These are phyloP conservation scores for Orius insidiosus DNA, from an alignment of 1,140 invertebrate genomes.

Conservation along the genomic window DNA sequence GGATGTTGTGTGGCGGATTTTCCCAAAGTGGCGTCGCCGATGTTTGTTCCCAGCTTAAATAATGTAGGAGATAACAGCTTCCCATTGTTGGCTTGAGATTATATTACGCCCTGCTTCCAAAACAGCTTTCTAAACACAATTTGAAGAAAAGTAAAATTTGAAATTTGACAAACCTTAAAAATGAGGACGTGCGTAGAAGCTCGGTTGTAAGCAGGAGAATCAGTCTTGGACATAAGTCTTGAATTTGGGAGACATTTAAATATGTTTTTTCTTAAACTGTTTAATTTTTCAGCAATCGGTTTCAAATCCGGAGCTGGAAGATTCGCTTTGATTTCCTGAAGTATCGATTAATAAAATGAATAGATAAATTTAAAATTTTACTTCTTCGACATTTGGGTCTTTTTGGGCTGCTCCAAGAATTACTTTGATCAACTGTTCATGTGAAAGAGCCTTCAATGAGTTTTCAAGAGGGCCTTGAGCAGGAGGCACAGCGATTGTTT, in stretches of 20 bases:
- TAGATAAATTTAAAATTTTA: conserved; percentile 11
- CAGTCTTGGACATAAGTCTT: conserved; percentile 44
- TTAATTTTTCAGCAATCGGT: conserved; percentile 44
- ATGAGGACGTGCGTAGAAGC: conserved; percentile 45
- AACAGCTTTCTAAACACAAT: conserved; percentile 36
- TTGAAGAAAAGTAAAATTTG: no score
- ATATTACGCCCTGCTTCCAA: conserved; percentile 45
- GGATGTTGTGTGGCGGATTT: conserved; percentile 43
- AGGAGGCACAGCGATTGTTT: conserved; percentile 12
- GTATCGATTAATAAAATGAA: not conserved
- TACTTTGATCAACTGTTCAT: conserved; percentile 47
- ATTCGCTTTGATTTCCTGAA: conserved; percentile 27
- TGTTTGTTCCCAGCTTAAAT: conserved; percentile 51
- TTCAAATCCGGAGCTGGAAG: conserved; percentile 50
- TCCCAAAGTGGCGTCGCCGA: conserved; percentile 53
- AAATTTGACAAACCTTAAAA: conserved; percentile 31
- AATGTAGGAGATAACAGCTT: conserved; percentile 47
- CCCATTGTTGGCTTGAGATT: conserved; percentile 52
- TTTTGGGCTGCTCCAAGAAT: conserved; percentile 41
- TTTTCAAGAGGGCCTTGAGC: conserved; percentile 26
- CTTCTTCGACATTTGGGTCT: conserved; percentile 36
- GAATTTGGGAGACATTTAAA: conserved; percentile 47
- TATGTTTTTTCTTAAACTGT: conserved; percentile 47
- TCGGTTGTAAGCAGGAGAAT: conserved; percentile 45
- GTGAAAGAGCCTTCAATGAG: conserved; percentile 42